Percentiles rank a stretch among this genome's conserved stretches.
phyloP scores from a whole-genome alignment of 2,797 vertebrate genomes.

The Chromis chromis region DNA sequence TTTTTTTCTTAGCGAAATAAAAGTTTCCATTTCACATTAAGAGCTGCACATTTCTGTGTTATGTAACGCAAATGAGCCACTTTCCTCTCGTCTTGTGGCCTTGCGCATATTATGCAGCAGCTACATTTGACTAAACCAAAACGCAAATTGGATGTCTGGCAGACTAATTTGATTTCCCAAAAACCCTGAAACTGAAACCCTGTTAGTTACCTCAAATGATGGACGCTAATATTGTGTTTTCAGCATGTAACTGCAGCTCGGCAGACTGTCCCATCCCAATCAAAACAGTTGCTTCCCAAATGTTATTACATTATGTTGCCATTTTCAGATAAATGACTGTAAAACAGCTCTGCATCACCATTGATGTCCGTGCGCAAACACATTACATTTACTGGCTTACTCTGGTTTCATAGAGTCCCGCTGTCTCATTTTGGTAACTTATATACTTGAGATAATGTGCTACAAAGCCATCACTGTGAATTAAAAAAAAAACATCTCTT shows the following conservation, averaged over 20 bases:
- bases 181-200: constrained; percentile 87
- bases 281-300: constrained; percentile 86
- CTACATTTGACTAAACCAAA: constrained; percentile 87
- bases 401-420: constrained; percentile 75
- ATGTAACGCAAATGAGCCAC: constrained; percentile 70
- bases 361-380: constrained; percentile 74
- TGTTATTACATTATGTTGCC: constrained; percentile 88
- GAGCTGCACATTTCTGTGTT: constrained; percentile 53
- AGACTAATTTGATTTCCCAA: constrained; percentile 86
- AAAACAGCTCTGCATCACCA: constrained; percentile 77
- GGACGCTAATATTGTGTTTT: constrained; percentile 86
- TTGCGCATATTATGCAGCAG: constrained; percentile 75
- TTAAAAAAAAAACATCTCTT: constrained; percentile 48
- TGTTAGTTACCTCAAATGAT: constrained; percentile 85
- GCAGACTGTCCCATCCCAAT: constrained; percentile 86
- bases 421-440: constrained; percentile 73
- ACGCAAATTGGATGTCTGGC: constrained; percentile 88
- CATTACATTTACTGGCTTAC: constrained; percentile 79
- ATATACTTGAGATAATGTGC: constrained; percentile 74
- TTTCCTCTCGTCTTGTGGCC: constrained; percentile 69
- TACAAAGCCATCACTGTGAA: constrained; percentile 45
- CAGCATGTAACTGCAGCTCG: constrained; percentile 82
- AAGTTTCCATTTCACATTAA: constrained; percentile 64
- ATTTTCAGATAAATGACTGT: constrained; percentile 87
- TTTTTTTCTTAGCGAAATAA: constrained; percentile 51